Percentiles rank a stretch among this genome's conserved stretches.
These are phyloP conservation scores for Brenthis hecate DNA, from an alignment of 2,888 invertebrate species.

Conservation along the genomic window DNA sequence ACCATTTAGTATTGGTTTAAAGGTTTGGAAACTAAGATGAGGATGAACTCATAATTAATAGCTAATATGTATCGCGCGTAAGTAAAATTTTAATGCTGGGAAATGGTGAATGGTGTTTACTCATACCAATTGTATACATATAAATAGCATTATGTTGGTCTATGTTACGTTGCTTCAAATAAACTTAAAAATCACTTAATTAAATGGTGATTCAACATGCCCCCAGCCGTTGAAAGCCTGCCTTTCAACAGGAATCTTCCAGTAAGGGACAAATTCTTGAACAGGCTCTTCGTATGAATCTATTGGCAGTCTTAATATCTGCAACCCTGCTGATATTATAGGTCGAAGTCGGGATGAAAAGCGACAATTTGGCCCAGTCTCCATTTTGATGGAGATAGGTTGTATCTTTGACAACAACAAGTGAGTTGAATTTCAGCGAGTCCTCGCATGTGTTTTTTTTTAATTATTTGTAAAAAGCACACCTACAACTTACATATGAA, in stretches of 20 bases:
- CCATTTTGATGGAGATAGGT: conserved; percentile 2
- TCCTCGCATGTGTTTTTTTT: too few relatives aligned
- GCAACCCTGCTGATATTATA: neutral
- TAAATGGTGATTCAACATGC: neutral
- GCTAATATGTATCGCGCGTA: too few relatives aligned
- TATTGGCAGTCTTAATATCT: neutral
- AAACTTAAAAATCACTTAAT: too few relatives aligned
- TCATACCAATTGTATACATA: too few relatives aligned
- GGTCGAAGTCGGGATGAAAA: neutral
- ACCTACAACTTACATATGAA: too few relatives aligned
- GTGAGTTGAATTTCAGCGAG: conserved; percentile 1
- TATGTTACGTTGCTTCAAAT: too few relatives aligned
- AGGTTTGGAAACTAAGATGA: neutral
- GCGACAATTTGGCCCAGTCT: neutral
- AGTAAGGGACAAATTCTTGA: neutral
- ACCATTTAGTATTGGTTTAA: neutral
- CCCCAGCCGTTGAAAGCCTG: conserved; percentile 7
- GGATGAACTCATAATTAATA: too few relatives aligned
- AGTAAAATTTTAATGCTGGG: too few relatives aligned
- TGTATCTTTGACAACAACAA: too few relatives aligned
- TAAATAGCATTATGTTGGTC: too few relatives aligned
- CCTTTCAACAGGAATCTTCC: conserved; percentile 2
- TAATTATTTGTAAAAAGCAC: too few relatives aligned
- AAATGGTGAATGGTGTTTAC: too few relatives aligned
- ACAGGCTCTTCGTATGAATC: neutral